Evolutionary conservation across 2,888 invertebrate genomes (phyloP), one percentile per base, ranked within the genome.

Genomic region (Hoplodrina blanda): DNA sequence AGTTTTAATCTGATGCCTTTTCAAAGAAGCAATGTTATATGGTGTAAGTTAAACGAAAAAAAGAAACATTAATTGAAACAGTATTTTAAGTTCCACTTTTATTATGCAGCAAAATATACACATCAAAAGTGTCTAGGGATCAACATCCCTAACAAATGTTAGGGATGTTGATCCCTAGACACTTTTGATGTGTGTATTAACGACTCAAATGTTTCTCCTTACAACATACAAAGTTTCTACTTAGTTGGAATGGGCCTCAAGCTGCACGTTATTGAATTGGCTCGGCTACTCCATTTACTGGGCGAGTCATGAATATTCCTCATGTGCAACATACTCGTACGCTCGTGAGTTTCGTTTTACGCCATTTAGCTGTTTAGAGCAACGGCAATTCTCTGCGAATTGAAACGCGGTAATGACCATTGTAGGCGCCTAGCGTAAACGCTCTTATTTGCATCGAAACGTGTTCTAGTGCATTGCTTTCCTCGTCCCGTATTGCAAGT

Each of bases 391-490:
- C 90, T 85, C 75, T 78, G 87, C 90, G 92, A 91, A 93, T 92
- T 92, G 93, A 93, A 94, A 92, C 92, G 91, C 88, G 90, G 92
- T 94, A 94, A 94, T 94, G 91, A 90, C 92, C 90, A 92, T 92
- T 92, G 92, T 93, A 90, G 89, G 91, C 87, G 89, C 89, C 90
- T 89, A 83, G 91, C 88, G 89, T 91, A 92, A 94, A 93, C 90
- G 93, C 87, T 91, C 91, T 90, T 93, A 94, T 94, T 94, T 94
- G 93, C 92, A 92, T 91, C 87, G 88, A 90, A 93, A 93, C 92
- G 91, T 92, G 91, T 90, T 90, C 83, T 87, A 88, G 88, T 89
- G 89, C 91, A 90, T 90, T 90, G 88, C 90, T 88, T 84, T 86
- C 83, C 82, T 70, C 83, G 82, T 81, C 80, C 80, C 83, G 79